Base-by-base conservation (phyloP, 2,797 vertebrate species). In the Melanotaenia parkinsoni region DNA sequence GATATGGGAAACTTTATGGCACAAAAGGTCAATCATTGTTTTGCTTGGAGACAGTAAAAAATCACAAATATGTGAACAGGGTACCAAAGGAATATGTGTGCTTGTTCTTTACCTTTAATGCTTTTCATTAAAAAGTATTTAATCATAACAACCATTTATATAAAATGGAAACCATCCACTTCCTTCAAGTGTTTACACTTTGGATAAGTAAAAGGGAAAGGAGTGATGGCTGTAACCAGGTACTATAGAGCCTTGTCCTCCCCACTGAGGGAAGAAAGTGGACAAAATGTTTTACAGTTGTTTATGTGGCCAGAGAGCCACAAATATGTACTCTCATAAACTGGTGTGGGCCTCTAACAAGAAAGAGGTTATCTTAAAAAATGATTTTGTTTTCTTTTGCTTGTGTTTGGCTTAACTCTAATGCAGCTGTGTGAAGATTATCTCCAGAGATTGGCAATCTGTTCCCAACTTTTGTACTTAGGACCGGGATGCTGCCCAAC, bases 321-420 rank as follows among this genome's bases (percentile, higher is more conserved):
- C 90, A 93, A 92, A 89, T 89, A 91, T 90, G 86, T 77, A 81
- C 85, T 91, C 90, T 90, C 81, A 89, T 89, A 91, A 93, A 91
- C 81, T 70, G 79, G 70, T 81, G 76, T 89, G 81, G 89, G 91
- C 86, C 85, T 91, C 86, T 74, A 80, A 82, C 76, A 87, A 87
- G 88, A 87, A 84, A 82, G 81, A 81, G 83, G 80, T 90, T 80
- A 83, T 89, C 90, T 81, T 72, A 60, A 71, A 91, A 63, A 57
- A 3, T 72, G 67, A 73, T 88, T 90, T 86, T 86, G 77, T 92
- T 91, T 91, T 89, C 70, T 85, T 92, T 84, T 85, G 79, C 82
- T 87, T 62, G 84, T 84, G 63, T 81, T 90, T 79, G 86, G 82
- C 69, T 67, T 84, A 70, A 80, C 79, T 84, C 73, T 85, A 68